A percentile compares a stretch with the other conserved stretches of the same genome.
phyloP scores from a whole-genome alignment of 2,113 vertebrate genomes.

The Hiodon tergisus region DNA sequence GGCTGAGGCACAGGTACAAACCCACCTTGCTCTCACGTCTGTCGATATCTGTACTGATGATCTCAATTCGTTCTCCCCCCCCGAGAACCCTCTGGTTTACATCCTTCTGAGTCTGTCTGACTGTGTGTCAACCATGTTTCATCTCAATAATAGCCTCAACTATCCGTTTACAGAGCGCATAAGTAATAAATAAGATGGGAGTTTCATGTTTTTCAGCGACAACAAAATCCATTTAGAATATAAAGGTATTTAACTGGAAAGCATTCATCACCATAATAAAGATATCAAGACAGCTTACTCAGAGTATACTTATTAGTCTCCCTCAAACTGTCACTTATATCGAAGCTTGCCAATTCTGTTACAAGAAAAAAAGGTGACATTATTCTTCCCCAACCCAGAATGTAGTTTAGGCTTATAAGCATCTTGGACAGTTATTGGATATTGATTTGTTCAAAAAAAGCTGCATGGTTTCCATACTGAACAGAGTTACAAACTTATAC shows the following conservation, averaged over 20 bases:
- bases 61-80: background rate
- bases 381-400: background rate
- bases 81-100: background rate
- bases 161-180: background rate
- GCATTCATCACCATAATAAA: background rate
- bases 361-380: background rate
- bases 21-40: too few relatives aligned
- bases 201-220: background rate
- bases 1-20: too few relatives aligned
- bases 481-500: too few relatives aligned
- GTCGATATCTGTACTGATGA: background rate
- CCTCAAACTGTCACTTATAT: background rate
- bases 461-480: too few relatives aligned
- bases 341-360: background rate
- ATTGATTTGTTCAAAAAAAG: too few relatives aligned
- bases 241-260: constrained; percentile 3
- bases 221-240: constrained; percentile 4
- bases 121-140: background rate
- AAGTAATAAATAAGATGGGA: background rate
- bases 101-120: background rate
- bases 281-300: background rate
- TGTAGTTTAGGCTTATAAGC: too few relatives aligned
- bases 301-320: background rate
- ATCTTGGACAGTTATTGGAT: too few relatives aligned
- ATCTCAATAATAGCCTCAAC: background rate